Base-by-base conservation (phyloP, 2,113 vertebrate species). In the Sphaerodactylus townsendi region DNA sequence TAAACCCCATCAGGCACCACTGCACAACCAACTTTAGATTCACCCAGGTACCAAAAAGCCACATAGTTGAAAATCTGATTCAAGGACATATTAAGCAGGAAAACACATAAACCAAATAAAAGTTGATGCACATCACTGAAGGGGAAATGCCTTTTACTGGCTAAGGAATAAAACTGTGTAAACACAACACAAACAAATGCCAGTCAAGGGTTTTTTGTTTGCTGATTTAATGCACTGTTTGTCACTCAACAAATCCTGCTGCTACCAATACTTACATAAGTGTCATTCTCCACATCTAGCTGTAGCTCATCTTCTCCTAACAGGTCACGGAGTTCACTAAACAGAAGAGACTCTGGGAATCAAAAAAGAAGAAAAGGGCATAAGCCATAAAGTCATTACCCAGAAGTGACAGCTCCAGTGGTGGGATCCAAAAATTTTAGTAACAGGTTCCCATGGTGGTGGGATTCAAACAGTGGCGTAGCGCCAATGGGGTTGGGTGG, bases 251-350 rank as follows among this genome's bases (percentile, higher is more conserved):
- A 8, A 72, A 35, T 5, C 1, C 59, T 35, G 68, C 15, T 13
- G 1, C 30, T 39, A 41, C 0, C 59, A 62, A 9, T 73, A 97
- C 98, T 98, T 92, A 98, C 98, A 48, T 95, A 97, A n/a, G 59
- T 89, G 41, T 95, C 93, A 50, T 94, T 93, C 72, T 90, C 89
- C 71, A 95, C 75, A 39, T 95, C 95, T 64, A 94, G 79, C 4
- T 96, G 92, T 41, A 97, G 56, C 50, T 97, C 97, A 23, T 96
- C 96, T 23, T 95, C 92, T 86, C 96, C 97, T 81, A 95, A 95
- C 78, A 99, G 90, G 85, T 95, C 95, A 44, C 95, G 95, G 71
- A 99, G 94, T 89, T 98, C 98, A 95, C 97, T 97, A 83, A 99
- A 98, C 86, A 98, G 91, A 87, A 95, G 95, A 39, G 98, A 95